Evolutionary conservation across 2,113 vertebrate species (phyloP).

Genomic region (Pangasianodon hypophthalmus): DNA sequence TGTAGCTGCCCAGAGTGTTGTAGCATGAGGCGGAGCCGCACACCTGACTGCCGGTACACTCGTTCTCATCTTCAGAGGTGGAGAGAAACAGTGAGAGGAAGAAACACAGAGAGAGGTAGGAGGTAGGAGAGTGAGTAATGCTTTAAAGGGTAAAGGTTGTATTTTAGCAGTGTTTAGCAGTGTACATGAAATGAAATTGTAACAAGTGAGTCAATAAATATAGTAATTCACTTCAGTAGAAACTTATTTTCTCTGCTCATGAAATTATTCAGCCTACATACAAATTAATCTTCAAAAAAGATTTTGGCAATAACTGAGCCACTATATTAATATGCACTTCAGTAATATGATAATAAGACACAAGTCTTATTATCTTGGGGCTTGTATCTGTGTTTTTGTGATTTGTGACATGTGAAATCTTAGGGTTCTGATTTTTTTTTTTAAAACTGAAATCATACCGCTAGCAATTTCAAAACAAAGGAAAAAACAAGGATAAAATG

Average conservation of each 20-base stretch:
- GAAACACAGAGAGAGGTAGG: neutral
- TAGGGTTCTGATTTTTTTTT: neutral
- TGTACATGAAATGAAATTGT: neutral
- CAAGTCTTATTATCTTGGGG: neutral
- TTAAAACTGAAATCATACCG: neutral
- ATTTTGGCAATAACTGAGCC: neutral
- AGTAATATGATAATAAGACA: neutral
- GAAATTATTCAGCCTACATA: neutral
- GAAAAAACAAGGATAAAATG: neutral
- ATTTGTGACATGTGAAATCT: neutral
- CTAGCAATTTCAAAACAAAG: neutral
- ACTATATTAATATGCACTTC: neutral
- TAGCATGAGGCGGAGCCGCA: slow-evolving; percentile 91
- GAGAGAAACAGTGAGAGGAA: neutral
- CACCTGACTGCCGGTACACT: slow-evolving; percentile 77
- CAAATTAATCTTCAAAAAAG: neutral
- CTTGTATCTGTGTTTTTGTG: neutral
- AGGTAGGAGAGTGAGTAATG: neutral
- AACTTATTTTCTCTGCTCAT: neutral
- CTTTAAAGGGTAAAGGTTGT: neutral
- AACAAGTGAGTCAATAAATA: neutral
- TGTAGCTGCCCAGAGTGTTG: slow-evolving; percentile 93
- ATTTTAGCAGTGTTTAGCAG: neutral
- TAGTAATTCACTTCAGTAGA: neutral
- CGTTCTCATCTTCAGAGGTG: slow-evolving; percentile 83